Evolutionary conservation across 1,140 invertebrate genomes (phyloP).

Genomic region (Medauroidea extradentata): DNA sequence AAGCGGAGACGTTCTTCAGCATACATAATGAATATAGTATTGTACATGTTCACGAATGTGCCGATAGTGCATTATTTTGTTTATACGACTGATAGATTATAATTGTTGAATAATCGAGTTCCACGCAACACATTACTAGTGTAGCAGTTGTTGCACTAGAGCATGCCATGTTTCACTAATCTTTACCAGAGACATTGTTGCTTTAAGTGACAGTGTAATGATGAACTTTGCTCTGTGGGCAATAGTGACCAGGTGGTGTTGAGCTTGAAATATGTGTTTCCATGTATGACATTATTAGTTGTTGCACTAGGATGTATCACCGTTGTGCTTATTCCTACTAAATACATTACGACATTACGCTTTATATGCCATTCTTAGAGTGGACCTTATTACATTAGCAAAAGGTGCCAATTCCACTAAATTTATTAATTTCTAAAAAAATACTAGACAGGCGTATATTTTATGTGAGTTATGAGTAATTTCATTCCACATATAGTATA

Average conservation of each 20-base stretch:
- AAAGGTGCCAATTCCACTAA: not conserved
- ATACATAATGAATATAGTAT: not conserved
- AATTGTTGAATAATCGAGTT: no score
- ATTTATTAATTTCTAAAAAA: not conserved
- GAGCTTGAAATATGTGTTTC: not conserved
- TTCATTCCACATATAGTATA: not conserved
- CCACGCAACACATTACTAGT: no score
- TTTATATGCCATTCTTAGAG: no score
- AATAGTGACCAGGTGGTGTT: not conserved
- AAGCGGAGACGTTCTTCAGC: not conserved
- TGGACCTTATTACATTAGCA: no score
- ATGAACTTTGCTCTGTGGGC: not conserved
- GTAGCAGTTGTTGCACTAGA: no score
- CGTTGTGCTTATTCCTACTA: not conserved
- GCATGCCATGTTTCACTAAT: no score
- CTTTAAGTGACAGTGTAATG: not conserved
- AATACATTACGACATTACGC: not conserved
- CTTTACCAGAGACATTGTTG: not conserved
- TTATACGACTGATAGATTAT: no score
- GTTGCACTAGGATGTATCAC: not conserved
- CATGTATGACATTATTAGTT: not conserved
- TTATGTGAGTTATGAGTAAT: not conserved
- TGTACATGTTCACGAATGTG: no score
- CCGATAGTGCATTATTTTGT: no score
- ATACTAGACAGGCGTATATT: not conserved